These are phyloP conservation scores for Drosophila mercatorum DNA, from an alignment of 2,888 invertebrate genomes.

Conservation along the genomic window DNA sequence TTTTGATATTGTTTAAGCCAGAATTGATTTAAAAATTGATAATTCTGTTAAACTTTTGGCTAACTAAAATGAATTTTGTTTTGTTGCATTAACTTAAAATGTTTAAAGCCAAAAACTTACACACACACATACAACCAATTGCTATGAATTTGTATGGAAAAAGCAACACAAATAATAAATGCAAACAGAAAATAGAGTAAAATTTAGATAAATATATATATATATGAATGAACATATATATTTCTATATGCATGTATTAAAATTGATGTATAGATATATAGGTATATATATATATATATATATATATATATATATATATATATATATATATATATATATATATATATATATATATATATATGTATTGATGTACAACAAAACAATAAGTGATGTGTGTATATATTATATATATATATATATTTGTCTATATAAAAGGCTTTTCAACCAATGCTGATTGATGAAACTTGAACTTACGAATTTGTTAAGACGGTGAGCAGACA, in stretches of 20 bases:
- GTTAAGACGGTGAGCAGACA: slow-evolving; percentile 4
- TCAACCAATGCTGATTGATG: slow-evolving; percentile 8
- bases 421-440: not conserved
- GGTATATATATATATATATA: not conserved
- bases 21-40: not conserved
- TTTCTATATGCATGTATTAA: not conserved
- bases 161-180: not conserved
- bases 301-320: not conserved
- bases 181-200: not conserved
- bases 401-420: not conserved
- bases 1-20: slow-evolving; percentile 5
- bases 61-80: slow-evolving; percentile 5
- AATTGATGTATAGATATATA: not conserved
- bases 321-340: not conserved
- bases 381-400: not conserved
- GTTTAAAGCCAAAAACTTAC: not conserved
- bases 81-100: not conserved
- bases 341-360: not conserved
- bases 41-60: not conserved
- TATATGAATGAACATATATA: not conserved
- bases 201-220: not conserved
- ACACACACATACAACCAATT: slow-evolving; percentile 6
- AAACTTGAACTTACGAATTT: slow-evolving; percentile 11
- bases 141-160: slow-evolving; percentile 11
- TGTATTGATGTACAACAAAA: not conserved